Base-by-base conservation (phyloP, 2,888 invertebrate genomes). In the Drosophila setosimentum region DNA sequence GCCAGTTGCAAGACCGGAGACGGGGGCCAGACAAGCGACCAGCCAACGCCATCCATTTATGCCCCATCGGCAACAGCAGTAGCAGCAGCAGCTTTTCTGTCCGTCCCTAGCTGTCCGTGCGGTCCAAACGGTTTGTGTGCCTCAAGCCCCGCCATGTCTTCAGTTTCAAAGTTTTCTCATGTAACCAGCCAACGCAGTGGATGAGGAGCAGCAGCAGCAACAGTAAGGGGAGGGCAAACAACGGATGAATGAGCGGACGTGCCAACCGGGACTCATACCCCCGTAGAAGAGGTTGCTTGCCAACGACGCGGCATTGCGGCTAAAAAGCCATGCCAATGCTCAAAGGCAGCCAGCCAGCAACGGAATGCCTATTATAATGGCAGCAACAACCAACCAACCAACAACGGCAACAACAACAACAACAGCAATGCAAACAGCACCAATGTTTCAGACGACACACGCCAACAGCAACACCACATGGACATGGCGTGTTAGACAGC, bases 161-260 rank as follows among this genome's bases (percentile, higher is more conserved):
- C 88, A 88, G 87, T 87, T 90, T 80, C 87, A 89, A 90, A 90
- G 88, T 88, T 90, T 90, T 85, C 89, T 83, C 90, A 87, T 83
- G 86, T 88, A 87, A 82, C 89, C 88, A 76, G 83, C 76, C 80
- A 72, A 70, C 16, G 24, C 16, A 45, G 24, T 24, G 24, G 45
- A 45, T 45, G 45, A 45, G 55, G 64, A 63, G 48, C 42, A 51
- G 48, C 16, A 21, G 37, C 27, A 30, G 24, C 35, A 30, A 30
- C 5, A 21, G 45, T n/a, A n/a, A 33, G 50, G 16, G 48, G 61
- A 24, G 21, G 24, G 51, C 51, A 48, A 83, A 77, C 87, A 83
- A 77, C 87, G 87, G 88, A 87, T 86, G 88, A 83, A 88, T 86
- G 82, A 82, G 71, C 83, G 88, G 82, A 85, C 86, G 81, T 83